phyloP scores from a whole-genome alignment of 2,888 invertebrate genomes.

The Synanthedon formicaeformis region DNA sequence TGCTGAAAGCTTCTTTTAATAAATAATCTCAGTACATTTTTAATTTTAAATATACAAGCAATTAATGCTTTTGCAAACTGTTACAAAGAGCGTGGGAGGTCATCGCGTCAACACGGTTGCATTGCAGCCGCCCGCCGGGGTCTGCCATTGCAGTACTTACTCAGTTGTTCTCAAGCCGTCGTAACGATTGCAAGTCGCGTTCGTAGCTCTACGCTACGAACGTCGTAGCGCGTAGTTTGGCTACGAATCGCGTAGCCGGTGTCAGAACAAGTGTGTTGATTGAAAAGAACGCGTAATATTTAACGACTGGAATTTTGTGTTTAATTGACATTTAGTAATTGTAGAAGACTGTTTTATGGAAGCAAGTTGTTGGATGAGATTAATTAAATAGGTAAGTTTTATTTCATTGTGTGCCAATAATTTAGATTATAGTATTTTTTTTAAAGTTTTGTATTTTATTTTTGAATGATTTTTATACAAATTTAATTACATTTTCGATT shows the following conservation, averaged over 20 bases:
- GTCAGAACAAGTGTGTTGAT: conserved; percentile 5
- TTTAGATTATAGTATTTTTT: too few species aligned
- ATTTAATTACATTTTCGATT: too few species aligned
- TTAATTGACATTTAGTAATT: conserved; percentile 1
- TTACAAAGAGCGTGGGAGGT: conserved; percentile 21
- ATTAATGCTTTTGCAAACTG: conserved; percentile 15
- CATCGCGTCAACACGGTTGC: conserved; percentile 18
- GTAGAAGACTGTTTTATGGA: background rate
- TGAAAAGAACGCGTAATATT: conserved; percentile 5
- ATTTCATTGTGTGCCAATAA: too few species aligned
- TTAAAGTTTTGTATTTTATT: too few species aligned
- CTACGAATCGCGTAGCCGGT: conserved; percentile 10
- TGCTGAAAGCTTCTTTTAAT: background rate
- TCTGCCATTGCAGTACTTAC: conserved; percentile 15
- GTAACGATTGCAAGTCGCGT: conserved; percentile 22
- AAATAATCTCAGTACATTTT: conserved; percentile 1
- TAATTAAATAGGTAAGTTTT: conserved; percentile 1
- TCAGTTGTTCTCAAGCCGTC: conserved; percentile 40
- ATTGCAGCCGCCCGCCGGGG: conserved; percentile 25
- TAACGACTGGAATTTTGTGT: background rate
- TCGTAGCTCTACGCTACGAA: conserved; percentile 13
- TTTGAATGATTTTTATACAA: too few species aligned
- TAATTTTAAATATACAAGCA: conserved; percentile 15
- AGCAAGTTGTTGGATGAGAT: background rate
- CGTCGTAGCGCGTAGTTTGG: conserved; percentile 9